A percentile compares a stretch with the other conserved stretches of the same genome.
Evolutionary conservation across 2,113 vertebrate genomes (phyloP).

Genomic region (Anguilla rostrata): DNA sequence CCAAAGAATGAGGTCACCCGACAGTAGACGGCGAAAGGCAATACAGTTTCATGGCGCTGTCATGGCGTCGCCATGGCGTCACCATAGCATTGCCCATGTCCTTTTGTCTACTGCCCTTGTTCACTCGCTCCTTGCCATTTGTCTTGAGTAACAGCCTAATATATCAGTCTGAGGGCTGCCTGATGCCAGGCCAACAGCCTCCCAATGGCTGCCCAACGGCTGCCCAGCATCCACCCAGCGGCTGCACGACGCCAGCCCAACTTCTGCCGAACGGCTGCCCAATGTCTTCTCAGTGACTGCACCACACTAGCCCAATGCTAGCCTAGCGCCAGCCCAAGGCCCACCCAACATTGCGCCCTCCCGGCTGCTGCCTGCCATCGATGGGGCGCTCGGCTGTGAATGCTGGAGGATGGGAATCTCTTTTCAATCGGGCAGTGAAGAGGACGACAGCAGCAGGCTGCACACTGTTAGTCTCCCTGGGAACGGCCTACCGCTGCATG

Average conservation of each 20-base stretch:
- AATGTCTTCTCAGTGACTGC: slow-evolving; percentile 60
- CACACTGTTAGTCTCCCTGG: background rate
- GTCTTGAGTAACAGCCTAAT: slow-evolving; percentile 16
- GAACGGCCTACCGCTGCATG: background rate
- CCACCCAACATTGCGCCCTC: too few relatives aligned
- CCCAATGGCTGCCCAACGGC: slow-evolving; percentile 13
- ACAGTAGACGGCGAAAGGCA: background rate
- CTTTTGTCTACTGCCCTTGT: background rate
- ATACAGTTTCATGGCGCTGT: background rate
- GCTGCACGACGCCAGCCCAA: too few relatives aligned
- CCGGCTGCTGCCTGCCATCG: too few relatives aligned
- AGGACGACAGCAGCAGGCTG: background rate
- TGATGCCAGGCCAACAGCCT: slow-evolving; percentile 27
- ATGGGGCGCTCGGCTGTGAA: background rate
- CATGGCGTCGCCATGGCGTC: too few relatives aligned
- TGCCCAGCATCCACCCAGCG: background rate
- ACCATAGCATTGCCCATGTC: too few relatives aligned
- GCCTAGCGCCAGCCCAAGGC: too few relatives aligned
- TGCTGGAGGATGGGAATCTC: background rate
- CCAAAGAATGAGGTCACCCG: background rate
- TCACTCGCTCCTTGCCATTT: background rate
- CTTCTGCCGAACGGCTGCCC: slow-evolving; percentile 48
- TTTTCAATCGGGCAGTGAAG: background rate
- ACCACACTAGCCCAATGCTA: slow-evolving; percentile 9
- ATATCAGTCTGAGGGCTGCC: slow-evolving; percentile 40